phyloP scores from a whole-genome alignment of 2,888 invertebrate species.

The Caenorhabditis plicata region DNA sequence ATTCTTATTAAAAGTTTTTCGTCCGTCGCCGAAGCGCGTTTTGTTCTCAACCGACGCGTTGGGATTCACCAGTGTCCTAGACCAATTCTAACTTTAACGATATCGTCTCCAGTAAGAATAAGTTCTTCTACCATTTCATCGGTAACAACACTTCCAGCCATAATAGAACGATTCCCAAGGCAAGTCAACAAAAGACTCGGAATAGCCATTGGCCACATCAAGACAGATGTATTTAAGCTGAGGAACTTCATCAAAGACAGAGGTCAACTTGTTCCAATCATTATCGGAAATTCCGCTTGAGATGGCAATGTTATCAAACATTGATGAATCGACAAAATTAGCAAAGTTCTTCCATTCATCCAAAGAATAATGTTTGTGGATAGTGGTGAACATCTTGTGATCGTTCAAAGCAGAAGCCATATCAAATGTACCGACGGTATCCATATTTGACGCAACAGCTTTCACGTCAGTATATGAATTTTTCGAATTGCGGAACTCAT shows the following conservation, averaged over 20 bases:
- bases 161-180: conserved; percentile 80
- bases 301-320: conserved; percentile 72
- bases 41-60: no score
- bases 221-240: conserved; percentile 80
- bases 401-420: conserved; percentile 84
- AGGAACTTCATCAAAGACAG: conserved; percentile 69
- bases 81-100: conserved; percentile 75
- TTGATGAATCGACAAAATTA: conserved; percentile 7
- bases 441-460: conserved; percentile 89
- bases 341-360: conserved; percentile 54
- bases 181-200: conserved; percentile 86
- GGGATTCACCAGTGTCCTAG: no score
- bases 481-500: conserved; percentile 67
- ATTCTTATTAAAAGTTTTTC: no score
- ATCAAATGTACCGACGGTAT: conserved; percentile 91
- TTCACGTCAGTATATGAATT: conserved; percentile 59
- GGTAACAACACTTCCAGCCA: conserved; percentile 92
- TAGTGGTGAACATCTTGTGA: conserved; percentile 82
- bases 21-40: no score
- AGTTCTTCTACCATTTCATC: conserved; percentile 94
- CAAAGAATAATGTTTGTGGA: conserved; percentile 83
- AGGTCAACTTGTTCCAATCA: conserved; percentile 78
- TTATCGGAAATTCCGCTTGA: conserved; percentile 80
- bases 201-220: conserved; percentile 91
- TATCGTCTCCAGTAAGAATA: conserved; percentile 86